These are phyloP conservation scores for Scaptomyza parva DNA, from an alignment of 2,888 invertebrate genomes.

Conservation along the genomic window DNA sequence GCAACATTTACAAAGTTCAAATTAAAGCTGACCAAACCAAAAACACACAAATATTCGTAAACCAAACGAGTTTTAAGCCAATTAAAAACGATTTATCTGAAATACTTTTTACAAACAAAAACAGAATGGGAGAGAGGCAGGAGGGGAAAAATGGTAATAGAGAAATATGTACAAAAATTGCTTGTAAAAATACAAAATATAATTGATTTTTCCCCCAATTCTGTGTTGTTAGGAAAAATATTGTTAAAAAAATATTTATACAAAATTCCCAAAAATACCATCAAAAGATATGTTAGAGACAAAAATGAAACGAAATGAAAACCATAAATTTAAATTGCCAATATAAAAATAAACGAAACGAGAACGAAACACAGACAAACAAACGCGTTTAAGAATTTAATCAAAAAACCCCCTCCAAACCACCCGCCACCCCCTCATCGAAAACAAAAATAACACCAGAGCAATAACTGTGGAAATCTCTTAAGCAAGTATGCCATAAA, in stretches of 20 bases:
- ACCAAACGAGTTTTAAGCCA: background rate
- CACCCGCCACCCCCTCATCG: too few species aligned
- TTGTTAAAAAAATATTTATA: background rate
- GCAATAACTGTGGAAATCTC: constrained; percentile 47
- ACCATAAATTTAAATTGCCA: constrained; percentile 32
- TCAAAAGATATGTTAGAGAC: constrained; percentile 1
- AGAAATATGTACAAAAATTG: constrained; percentile 2
- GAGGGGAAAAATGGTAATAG: background rate
- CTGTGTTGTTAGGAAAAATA: background rate
- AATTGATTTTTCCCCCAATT: constrained; percentile 63
- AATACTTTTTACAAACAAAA: constrained; percentile 1
- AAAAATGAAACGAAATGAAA: constrained; percentile 13
- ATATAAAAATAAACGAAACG: constrained; percentile 10
- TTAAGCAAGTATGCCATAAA: constrained; percentile 61
- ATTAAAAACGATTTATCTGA: constrained; percentile 11
- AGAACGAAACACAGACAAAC: background rate
- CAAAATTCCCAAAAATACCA: background rate
- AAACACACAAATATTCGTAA: background rate
- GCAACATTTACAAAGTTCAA: constrained; percentile 7
- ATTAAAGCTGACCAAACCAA: constrained; percentile 2
- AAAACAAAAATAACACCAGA: constrained; percentile 6
- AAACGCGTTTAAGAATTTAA: constrained; percentile 52
- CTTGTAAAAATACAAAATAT: constrained; percentile 42
- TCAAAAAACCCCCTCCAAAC: constrained; percentile 46
- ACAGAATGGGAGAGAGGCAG: too few species aligned